A percentile compares a stretch with the other conserved stretches of the same genome.
phyloP scores from a whole-genome alignment of 1,140 invertebrate species.

The Linepithema humile region DNA sequence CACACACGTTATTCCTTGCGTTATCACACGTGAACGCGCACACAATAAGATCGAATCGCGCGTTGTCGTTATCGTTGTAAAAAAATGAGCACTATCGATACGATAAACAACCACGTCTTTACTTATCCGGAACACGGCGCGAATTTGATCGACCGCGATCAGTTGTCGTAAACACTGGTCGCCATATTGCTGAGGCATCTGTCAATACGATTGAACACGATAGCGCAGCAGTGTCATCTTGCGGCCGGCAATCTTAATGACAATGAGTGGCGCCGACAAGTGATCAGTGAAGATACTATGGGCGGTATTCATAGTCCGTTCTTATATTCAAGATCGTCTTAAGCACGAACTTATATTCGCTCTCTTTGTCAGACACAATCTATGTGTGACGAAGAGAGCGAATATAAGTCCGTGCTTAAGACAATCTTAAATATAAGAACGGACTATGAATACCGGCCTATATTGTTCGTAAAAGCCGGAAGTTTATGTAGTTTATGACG shows the following conservation, averaged over 20 bases:
- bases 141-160: slow-evolving; percentile 72
- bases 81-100: background rate
- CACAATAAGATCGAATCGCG: background rate
- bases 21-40: background rate
- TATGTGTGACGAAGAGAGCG: too few species aligned
- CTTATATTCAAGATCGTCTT: too few species aligned
- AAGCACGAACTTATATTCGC: too few species aligned
- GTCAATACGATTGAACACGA: slow-evolving; percentile 74
- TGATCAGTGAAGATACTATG: background rate
- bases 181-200: slow-evolving; percentile 77
- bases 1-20: background rate
- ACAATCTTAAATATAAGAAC: too few species aligned
- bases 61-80: background rate
- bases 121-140: slow-evolving; percentile 20
- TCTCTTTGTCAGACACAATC: too few species aligned
- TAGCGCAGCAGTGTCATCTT: slow-evolving; percentile 52
- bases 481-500: too few species aligned
- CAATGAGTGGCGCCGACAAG: background rate
- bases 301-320: too few species aligned
- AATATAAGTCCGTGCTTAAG: too few species aligned
- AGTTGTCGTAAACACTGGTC: slow-evolving; percentile 81
- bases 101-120: slow-evolving; percentile 27
- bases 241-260: background rate
- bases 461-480: too few species aligned
- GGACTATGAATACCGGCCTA: too few species aligned